phyloP scores from a whole-genome alignment of 2,888 invertebrate species.

The Ectemnius lituratus region DNA sequence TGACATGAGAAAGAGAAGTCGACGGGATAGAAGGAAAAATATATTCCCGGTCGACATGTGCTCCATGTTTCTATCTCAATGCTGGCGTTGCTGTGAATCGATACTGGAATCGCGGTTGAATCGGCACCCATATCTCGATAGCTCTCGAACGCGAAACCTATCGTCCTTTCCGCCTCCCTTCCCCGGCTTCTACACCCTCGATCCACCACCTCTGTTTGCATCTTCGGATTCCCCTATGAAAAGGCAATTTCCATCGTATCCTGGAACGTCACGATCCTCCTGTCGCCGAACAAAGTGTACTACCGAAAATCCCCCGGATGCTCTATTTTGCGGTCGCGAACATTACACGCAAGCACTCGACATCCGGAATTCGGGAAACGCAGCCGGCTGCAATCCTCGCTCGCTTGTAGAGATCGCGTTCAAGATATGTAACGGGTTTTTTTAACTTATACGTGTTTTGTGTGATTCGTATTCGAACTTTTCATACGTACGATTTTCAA shows the following conservation, averaged over 20 bases:
- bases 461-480: neutral
- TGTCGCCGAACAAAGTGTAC: no score
- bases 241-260: conserved; percentile 47
- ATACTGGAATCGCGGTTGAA: conserved; percentile 59
- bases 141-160: conserved; percentile 41
- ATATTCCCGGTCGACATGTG: conserved; percentile 31
- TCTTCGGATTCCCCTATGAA: conserved; percentile 40
- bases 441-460: conserved; percentile 10
- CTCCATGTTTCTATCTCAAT: no score
- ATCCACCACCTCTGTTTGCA: conserved; percentile 11
- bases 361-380: no score
- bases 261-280: conserved; percentile 12
- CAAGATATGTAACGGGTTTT: neutral
- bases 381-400: neutral
- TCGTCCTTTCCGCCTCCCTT: conserved; percentile 40
- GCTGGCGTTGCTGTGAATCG: conserved; percentile 55
- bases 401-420: neutral
- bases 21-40: conserved; percentile 37
- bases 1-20: neutral
- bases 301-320: conserved; percentile 13
- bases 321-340: conserved; percentile 30
- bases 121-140: conserved; percentile 58
- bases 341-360: conserved; percentile 21
- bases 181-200: neutral
- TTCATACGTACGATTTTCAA: no score